Percentiles rank a stretch among this genome's conserved stretches.
Evolutionary conservation across 2,888 invertebrate genomes (phyloP).

Genomic region (Drosophila koepferae): DNA sequence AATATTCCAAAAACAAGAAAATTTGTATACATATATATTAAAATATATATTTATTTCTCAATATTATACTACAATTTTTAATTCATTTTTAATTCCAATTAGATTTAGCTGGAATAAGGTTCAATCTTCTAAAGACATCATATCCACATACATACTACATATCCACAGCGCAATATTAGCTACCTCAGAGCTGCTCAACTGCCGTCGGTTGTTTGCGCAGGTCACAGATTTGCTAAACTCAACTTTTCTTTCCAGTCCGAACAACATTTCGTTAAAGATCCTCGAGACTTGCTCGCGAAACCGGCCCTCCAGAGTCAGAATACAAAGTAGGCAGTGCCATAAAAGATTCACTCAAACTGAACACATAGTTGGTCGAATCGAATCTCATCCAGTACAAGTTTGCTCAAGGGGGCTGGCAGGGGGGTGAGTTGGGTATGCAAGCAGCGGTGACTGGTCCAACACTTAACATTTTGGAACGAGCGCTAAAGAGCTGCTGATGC

Average conservation of each 20-base stretch:
- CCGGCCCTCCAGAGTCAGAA: slow-evolving; percentile 18
- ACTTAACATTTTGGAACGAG: slow-evolving; percentile 75
- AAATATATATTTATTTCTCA: too few species aligned
- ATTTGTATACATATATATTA: too few species aligned
- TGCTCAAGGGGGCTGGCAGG: not conserved
- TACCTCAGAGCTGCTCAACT: not conserved
- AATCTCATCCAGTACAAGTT: slow-evolving; percentile 15
- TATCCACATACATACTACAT: too few species aligned
- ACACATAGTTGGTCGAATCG: slow-evolving; percentile 22
- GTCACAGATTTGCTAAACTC: not conserved
- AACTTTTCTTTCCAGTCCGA: slow-evolving; percentile 10
- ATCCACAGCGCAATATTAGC: not conserved
- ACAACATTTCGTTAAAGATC: slow-evolving; percentile 6
- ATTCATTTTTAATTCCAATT: too few species aligned
- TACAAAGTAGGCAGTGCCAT: slow-evolving; percentile 75
- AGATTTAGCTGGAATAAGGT: too few species aligned
- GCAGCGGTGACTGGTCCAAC: slow-evolving; percentile 68
- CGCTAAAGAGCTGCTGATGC: slow-evolving; percentile 80
- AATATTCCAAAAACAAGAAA: too few species aligned
- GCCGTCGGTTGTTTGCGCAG: slow-evolving; percentile 54
- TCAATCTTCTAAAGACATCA: too few species aligned
- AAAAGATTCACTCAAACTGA: slow-evolving; percentile 69
- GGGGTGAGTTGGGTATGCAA: not conserved
- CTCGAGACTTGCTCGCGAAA: slow-evolving; percentile 13
- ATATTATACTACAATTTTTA: too few species aligned